Evolutionary conservation across 2,888 invertebrate genomes (phyloP), one percentile per base, ranked within the genome.

Genomic region (Drosophila fulvimacula): DNA sequence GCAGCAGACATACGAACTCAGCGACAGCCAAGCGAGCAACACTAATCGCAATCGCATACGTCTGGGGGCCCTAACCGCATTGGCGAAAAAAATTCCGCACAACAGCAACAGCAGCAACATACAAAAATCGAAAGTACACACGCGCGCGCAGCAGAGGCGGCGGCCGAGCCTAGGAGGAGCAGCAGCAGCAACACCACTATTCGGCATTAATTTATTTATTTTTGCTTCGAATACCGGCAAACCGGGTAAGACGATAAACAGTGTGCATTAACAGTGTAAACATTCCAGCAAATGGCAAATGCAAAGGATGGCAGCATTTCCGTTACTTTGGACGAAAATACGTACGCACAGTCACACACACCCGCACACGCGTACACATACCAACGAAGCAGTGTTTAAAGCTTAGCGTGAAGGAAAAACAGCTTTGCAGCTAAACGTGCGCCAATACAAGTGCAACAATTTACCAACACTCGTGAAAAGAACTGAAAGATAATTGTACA

Each of bases 61-160:
- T 69, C 66, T 79, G 75, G 36, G 56, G 57, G 63, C 68, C 66
- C 61, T 72, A 80, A 78, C 81, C 78, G 77, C 78, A 78, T 78
- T 78, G 69, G 77, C 81, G 64, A 80, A 78, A 78, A 78, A 78
- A 80, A 72, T 69, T 77, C 64, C 68, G 69, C 79, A 78, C 73
- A 74, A 79, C 64, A 68, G 48, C 68, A 41, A 30, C 55, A 55
- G 48, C 64, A 41, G 55, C 55, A 55, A 41, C 61, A 69, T 56
- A 76, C 59, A 65, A 68, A 67, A 74, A 79, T 75, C 62, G 71
- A 73, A 69, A 77, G 66, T 59, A 64, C 52, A 72, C 19, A 71
- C 32, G 76, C 67, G 66, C 68, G 66, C 52, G 60, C 53, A 38
- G 24, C 44, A 41, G 53, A 63, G 75, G 57, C 39, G 63, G 62